phyloP scores from a whole-genome alignment of 2,797 vertebrate genomes.

The Enteromius thamalakanensis region DNA sequence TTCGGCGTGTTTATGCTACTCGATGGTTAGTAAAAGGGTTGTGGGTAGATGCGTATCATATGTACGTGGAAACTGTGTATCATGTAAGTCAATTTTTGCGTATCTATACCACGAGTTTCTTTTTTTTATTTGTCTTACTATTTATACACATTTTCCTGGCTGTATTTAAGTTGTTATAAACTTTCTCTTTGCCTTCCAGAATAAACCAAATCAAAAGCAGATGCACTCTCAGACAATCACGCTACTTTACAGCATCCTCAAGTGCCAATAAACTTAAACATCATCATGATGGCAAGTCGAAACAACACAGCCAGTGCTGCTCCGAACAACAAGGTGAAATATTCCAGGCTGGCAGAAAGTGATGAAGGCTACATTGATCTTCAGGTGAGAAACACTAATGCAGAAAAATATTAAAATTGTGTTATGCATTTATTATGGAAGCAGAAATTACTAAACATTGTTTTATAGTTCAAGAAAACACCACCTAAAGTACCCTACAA shows the following conservation, averaged over 20 bases:
- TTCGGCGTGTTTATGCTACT: no score
- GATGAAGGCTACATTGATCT: slow-evolving; percentile 96
- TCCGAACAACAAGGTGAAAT: slow-evolving; percentile 91
- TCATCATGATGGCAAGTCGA: slow-evolving; percentile 81
- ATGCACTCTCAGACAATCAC: neutral
- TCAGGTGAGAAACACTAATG: slow-evolving; percentile 75
- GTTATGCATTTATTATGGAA: neutral
- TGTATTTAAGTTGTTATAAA: neutral
- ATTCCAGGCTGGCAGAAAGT: slow-evolving; percentile 88
- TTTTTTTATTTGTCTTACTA: no score
- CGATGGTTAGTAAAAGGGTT: no score
- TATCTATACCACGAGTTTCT: no score
- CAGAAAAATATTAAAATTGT: neutral
- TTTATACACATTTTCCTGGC: no score
- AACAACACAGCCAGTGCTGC: slow-evolving; percentile 78
- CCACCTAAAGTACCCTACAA: slow-evolving; percentile 94
- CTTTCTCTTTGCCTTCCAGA: neutral
- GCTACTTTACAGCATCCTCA: neutral
- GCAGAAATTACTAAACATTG: neutral
- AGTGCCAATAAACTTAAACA: neutral
- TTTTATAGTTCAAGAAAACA: slow-evolving; percentile 90
- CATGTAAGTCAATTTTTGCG: no score
- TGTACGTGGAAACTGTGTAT: no score
- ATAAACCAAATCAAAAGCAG: neutral
- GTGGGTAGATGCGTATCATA: no score